Evolutionary conservation across 2,797 vertebrate species (phyloP), one percentile per base, ranked within the genome.

Genomic region (Phaenicophaeus curvirostris): DNA sequence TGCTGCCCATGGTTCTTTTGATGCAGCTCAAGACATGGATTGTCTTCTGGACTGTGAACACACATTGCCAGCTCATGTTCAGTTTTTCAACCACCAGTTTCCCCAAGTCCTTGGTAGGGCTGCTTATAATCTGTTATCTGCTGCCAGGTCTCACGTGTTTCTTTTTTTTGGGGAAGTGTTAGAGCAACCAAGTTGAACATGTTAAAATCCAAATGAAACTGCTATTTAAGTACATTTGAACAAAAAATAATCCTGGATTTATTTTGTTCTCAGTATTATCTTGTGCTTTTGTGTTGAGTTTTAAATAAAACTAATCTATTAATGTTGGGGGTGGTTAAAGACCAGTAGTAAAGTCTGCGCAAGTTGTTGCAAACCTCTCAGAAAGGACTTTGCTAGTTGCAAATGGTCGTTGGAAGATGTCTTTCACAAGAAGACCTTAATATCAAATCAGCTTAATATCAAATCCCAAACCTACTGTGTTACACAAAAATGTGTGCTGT

Each of bases 41-140:
- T 16, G 25, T 11, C 15, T 69, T 54, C 39, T 20, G 39, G n/a
- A 27, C n/a, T 68, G n/a, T 1, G 1, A 33, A 41, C 1, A 1
- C 9, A 8, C 35, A 3, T 35, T 55, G 41, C 11, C 1, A 2
- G 9, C 37, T 68, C 12, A 1, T 15, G 15, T 13, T 16, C 5
- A 7, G 11, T 8, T 85, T 54, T 85, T 53, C n/a, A 16, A n/a
- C 15, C 7, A 17, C 44, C 15, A 17, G 28, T 39, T 39, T 15
- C 19, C 19, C 2, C 7, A 46, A 39, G 27, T 42, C 31, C 30
- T 41, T 20, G 6, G n/a, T 39, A 54, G n/a, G 46, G 8, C 46
- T 53, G 28, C 33, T 39, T 63, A 2, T 57, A 61, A 50, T 30
- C 18, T 88, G 19, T 77, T 65, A 69, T 11, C 44, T 92, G 28